These are phyloP conservation scores for Cephus cinctus DNA, from an alignment of 1,140 invertebrate species.

Conservation along the genomic window DNA sequence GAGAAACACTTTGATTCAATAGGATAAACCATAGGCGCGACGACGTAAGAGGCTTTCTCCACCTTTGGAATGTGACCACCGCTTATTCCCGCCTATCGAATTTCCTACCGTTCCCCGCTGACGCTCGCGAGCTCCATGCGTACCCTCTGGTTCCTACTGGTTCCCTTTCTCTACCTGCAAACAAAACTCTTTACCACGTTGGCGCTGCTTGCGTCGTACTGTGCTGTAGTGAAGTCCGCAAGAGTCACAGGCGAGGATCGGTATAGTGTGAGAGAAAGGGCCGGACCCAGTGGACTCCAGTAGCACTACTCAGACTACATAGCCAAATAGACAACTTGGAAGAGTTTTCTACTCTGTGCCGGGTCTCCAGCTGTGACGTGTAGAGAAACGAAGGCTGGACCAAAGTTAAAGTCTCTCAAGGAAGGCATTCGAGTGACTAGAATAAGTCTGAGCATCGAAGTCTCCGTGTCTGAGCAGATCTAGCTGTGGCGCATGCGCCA, in stretches of 20 bases:
- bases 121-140: background rate
- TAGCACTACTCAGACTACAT: too few species aligned
- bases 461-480: constrained; percentile 16
- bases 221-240: background rate
- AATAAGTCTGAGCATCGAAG: constrained; percentile 10
- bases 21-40: background rate
- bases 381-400: background rate
- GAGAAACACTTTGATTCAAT: background rate
- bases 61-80: background rate
- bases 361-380: constrained; percentile 13
- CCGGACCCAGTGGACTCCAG: too few species aligned
- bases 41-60: constrained; percentile 4
- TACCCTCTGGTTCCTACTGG: too few species aligned
- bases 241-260: too few species aligned
- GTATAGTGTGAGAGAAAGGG: too few species aligned
- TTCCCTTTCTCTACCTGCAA: background rate
- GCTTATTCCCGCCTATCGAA: background rate
- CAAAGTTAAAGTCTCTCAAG: constrained; percentile 5
- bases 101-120: background rate
- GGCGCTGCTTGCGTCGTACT: background rate
- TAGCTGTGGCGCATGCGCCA: constrained; percentile 27
- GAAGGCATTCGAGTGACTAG: constrained; percentile 16
- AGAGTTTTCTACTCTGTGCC: constrained; percentile 21
- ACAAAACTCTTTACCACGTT: background rate
- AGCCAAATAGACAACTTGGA: too few species aligned